Evolutionary conservation across 2,888 invertebrate genomes (phyloP), one percentile per base, ranked within the genome.

Genomic region (Hypsopygia costalis): DNA sequence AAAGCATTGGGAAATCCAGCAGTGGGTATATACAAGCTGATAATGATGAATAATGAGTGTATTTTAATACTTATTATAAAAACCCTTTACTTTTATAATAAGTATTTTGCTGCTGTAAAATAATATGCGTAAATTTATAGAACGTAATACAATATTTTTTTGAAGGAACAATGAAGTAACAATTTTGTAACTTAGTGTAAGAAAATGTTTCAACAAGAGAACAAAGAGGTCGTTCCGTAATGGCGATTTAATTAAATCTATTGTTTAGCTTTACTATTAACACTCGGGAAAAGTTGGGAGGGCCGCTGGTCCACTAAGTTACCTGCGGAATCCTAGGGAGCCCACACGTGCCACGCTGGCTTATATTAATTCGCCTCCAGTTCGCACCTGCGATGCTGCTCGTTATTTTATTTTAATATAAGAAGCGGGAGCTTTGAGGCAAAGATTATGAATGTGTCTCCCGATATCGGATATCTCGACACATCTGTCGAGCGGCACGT

Each of bases 381-480:
- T 70, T 73, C 66, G 69, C 82, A 81, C 81, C 85, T 82, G 81
- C 58, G 72, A 66, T 52, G 52, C 57, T 64, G 56, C 62, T 76
- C 63, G 72, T 79, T 73, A 78, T 81, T 85, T 79, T 73, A 78
- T 81, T 85, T 81, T 83, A 83, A 86, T 87, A 85, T 81, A 79
- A 82, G 79, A 77, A 75, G 60, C 70, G 72, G 71, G 69, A 77
- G 77, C 75, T 80, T 46, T 78, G 78, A 79, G 72, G 71, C 69
- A 65, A 80, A 82, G 85, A 87, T 86, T 88, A 87, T 86, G 82
- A 87, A 88, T 86, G 81, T 83, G 81, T 85, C 82, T 86, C 74
- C 73, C 81, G 81, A 86, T 88, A 87, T 86, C 85, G 74, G 82
- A 83, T 87, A 83, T 85, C 81, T 78, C 81, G 80, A 81, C 81